Evolutionary conservation across 2,797 vertebrate species (phyloP).

Genomic region (Mastacembelus armatus): DNA sequence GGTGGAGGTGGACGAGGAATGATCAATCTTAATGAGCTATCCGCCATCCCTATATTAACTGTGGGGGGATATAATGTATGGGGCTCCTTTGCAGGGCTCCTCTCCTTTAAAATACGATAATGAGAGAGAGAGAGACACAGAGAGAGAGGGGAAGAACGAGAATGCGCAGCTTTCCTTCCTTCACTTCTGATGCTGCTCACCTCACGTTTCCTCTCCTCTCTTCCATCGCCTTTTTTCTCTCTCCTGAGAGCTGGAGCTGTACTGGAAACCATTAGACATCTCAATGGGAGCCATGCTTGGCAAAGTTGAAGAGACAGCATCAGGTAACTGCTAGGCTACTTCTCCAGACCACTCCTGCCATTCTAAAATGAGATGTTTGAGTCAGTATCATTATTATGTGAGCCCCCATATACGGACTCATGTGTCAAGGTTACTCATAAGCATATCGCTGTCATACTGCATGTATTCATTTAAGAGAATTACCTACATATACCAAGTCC

Average conservation of each 20-base stretch:
- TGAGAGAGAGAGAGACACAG: constrained; percentile 75
- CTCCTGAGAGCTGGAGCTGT: constrained; percentile 38
- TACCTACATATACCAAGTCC: constrained; percentile 48
- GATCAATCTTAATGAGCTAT: constrained; percentile 89
- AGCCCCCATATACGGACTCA: constrained; percentile 23
- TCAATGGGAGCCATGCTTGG: constrained; percentile 68
- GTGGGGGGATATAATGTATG: constrained; percentile 75
- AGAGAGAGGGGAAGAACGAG: constrained; percentile 69
- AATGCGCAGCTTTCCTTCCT: constrained; percentile 57
- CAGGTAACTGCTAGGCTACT: constrained; percentile 7
- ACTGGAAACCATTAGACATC: constrained; percentile 65
- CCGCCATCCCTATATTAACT: constrained; percentile 81
- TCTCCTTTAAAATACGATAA: constrained; percentile 83
- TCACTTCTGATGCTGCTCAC: constrained; percentile 53
- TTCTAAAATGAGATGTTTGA: constrained; percentile 55
- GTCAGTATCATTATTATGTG: constrained; percentile 50
- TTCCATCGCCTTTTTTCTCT: background rate
- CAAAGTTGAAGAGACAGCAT: constrained; percentile 63
- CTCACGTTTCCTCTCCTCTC: constrained; percentile 35
- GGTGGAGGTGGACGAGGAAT: constrained; percentile 74
- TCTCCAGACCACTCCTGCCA: constrained; percentile 6
- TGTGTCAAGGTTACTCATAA: constrained; percentile 40
- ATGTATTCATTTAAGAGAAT: constrained; percentile 49
- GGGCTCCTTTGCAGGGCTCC: constrained; percentile 69
- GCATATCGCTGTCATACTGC: constrained; percentile 19